phyloP scores from a whole-genome alignment of 1,140 invertebrate genomes.

The Cotesia typhae region DNA sequence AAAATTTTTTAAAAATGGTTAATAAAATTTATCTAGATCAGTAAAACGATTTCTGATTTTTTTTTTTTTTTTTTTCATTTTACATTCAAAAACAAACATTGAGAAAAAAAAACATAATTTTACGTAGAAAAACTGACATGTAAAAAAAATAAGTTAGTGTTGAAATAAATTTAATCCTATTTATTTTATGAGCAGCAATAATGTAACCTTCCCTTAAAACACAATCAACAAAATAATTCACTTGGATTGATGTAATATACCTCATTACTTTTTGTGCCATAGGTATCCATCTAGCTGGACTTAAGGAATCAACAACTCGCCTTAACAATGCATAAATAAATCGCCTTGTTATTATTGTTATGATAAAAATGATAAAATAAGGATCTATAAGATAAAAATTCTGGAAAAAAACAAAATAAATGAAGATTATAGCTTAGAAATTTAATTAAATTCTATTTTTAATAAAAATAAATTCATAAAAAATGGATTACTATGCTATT shows the following conservation, averaged over 20 bases:
- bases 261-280: slow-evolving; percentile 57
- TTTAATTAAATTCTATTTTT: slow-evolving; percentile 20
- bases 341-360: slow-evolving; percentile 80
- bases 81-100: too few species aligned
- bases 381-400: slow-evolving; percentile 95
- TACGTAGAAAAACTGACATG: too few species aligned
- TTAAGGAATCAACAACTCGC: slow-evolving; percentile 53
- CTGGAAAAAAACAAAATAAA: slow-evolving; percentile 70
- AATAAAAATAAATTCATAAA: slow-evolving; percentile 25
- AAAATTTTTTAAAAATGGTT: too few species aligned
- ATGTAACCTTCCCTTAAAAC: not conserved
- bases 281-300: slow-evolving; percentile 51
- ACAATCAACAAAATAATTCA: slow-evolving; percentile 27
- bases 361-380: slow-evolving; percentile 84
- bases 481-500: slow-evolving; percentile 80
- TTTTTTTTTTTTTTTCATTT: too few species aligned
- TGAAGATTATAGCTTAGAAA: slow-evolving; percentile 17
- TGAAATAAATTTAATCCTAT: too few species aligned
- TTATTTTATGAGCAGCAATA: too few species aligned
- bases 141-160: too few species aligned
- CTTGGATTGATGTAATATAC: slow-evolving; percentile 40
- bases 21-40: too few species aligned
- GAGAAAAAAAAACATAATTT: too few species aligned
- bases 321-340: slow-evolving; percentile 77
- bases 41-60: too few species aligned